phyloP scores from a whole-genome alignment of 2,888 invertebrate species.

The Penaeus monodon region DNA sequence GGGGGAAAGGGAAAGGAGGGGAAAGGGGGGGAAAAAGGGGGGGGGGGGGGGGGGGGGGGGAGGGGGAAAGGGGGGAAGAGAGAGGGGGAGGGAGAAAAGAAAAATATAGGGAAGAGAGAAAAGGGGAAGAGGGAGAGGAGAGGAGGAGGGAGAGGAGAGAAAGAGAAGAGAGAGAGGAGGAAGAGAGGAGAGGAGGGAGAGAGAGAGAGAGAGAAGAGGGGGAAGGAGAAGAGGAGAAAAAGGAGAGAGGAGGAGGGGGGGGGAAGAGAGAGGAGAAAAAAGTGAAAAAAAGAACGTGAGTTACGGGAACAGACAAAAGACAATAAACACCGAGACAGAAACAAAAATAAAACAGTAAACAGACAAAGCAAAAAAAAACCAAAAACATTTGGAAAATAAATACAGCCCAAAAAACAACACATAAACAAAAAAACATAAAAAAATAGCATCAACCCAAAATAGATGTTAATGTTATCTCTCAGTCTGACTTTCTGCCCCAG shows the following conservation, averaged over 20 bases:
- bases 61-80: not conserved
- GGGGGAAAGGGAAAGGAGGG: not conserved
- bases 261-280: not conserved
- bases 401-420: too few species aligned
- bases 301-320: not conserved
- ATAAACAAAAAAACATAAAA: too few species aligned
- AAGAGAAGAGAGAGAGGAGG: not conserved
- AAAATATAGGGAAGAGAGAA: not conserved
- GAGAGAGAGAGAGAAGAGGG: not conserved
- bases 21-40: accelerated
- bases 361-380: too few species aligned
- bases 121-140: not conserved
- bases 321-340: too few species aligned
- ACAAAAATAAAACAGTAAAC: too few species aligned
- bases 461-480: too few species aligned
- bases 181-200: not conserved
- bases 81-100: not conserved
- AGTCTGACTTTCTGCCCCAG: too few species aligned
- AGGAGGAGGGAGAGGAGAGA: not conserved
- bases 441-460: too few species aligned
- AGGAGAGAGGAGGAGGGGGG: not conserved
- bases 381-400: too few species aligned
- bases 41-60: not conserved
- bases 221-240: not conserved
- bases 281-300: not conserved